Base-by-base conservation (phyloP, 1,140 invertebrate genomes). In the Alviniconcha marisindica region DNA sequence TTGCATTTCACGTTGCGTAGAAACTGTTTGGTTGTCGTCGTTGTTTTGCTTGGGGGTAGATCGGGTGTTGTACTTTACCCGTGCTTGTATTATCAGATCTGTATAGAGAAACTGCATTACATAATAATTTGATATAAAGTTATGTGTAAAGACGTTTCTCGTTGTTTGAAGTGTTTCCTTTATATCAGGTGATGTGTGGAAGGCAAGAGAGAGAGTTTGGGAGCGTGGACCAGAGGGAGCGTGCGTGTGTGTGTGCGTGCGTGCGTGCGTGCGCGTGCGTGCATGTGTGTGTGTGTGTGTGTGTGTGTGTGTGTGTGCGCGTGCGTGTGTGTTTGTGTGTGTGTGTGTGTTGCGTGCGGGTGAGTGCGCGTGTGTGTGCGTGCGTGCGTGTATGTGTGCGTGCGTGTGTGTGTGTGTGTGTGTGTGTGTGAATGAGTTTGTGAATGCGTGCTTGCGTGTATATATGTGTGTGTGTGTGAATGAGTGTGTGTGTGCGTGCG, bases 321-420 rank as follows among this genome's bases (percentile, higher is more conserved):
- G n/a, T 31, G 5, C 12, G n/a, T 69, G 63, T 33, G n/a, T 2
- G 5, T 4, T 5, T 66, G 63, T 66, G 63, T 33, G 63, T 33
- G n/a, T 31, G 31, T n/a, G 38, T 74, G 2, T 74, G 36, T 42
- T 74, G 38, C 31, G 71, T 40, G 36, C 31, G 38, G 24, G 36
- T 42, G 71, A 28, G 36, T 74, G 71, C 31, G 38, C 21, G 36
- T 42, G 38, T 74, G 36, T 74, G 36, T 40, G 40, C 36, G 66
- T 71, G 28, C 7, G 33, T 38, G 66, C 7, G 66, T 71, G 66
- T 36, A 5, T 36, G 66, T 36, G 66, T 36, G 66, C n/a, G 66
- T 36, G 66, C n/a, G 66, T 36, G 66, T 36, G 66, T 71, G 66
- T 71, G 66, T 71, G 66, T 71, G 66, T 71, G 66, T 71, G 66